Percentiles rank a stretch among this genome's conserved stretches.
Evolutionary conservation across 1,140 invertebrate species (phyloP).

Genomic region (Lethrus apterus): DNA sequence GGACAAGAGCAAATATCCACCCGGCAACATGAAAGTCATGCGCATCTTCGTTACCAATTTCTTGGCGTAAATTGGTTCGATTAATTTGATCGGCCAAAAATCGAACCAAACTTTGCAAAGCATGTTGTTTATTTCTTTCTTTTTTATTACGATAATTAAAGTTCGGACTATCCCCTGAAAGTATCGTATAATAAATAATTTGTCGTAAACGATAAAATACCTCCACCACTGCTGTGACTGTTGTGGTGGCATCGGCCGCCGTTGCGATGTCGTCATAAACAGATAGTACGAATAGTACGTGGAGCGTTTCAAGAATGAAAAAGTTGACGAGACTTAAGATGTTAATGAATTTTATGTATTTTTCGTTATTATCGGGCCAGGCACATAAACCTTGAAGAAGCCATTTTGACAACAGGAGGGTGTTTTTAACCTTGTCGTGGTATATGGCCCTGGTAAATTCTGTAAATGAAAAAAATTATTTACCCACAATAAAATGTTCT

Average conservation of each 20-base stretch:
- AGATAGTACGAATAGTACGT: not conserved
- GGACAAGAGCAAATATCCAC: not conserved
- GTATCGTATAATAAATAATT: not conserved
- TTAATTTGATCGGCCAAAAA: constrained; percentile 1
- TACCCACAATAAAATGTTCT: too few species aligned
- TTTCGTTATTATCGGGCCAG: constrained; percentile 2
- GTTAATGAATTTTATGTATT: not conserved
- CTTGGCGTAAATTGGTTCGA: not conserved
- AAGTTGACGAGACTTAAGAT: not conserved
- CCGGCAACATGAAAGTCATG: not conserved
- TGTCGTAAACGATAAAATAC: not conserved
- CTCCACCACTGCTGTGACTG: constrained; percentile 4
- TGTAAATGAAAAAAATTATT: constrained; percentile 4
- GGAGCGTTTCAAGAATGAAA: not conserved
- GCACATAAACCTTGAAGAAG: not conserved
- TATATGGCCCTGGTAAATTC: not conserved
- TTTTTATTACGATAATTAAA: not conserved
- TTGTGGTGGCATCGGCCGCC: not conserved
- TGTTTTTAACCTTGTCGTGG: not conserved
- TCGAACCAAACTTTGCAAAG: constrained; percentile 4
- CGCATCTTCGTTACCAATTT: not conserved
- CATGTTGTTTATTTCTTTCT: not conserved
- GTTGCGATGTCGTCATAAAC: constrained; percentile 1
- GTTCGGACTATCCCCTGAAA: not conserved
- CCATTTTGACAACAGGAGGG: not conserved